Base-by-base conservation (phyloP, 2,797 vertebrate species). In the Chaetophractus vellerosus region DNA sequence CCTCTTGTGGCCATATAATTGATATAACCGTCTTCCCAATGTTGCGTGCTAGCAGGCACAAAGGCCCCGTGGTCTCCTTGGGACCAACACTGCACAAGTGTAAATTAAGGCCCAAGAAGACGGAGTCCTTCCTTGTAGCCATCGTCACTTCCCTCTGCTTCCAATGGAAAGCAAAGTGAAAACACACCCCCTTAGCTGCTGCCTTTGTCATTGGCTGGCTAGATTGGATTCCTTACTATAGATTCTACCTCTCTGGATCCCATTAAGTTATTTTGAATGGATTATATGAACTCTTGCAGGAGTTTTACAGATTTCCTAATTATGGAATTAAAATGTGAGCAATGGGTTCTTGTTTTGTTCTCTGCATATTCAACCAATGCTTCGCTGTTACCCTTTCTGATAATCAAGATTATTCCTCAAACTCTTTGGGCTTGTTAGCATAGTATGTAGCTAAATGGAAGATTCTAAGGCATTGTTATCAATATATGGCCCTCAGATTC, bases 261-360 rank as follows among this genome's bases (percentile, higher is more conserved):
- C 57, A 64, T 33, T 76, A 18, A 48, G 15, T 72, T 92, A 55
- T 79, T 71, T 95, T 92, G 41, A 63, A 59, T 14, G 63, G 61
- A 14, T 15, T 28, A 50, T 24, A 28, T 36, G 15, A 96, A 74
- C 87, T 50, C 19, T 91, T 85, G 50, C 41, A 38, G 14, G 66
- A 81, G 11, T 38, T 33, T 52, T 33, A 71, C 5, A 48, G 36
- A 80, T 55, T 82, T 88, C 41, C 59, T 91, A 86, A 89, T n/a
- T 52, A n/a, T 28, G 45, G 71, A 48, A 59, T 55, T 87, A 76
- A 55, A 69, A 59, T 26, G 64, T 69, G 36, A 90, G 12, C 59
- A 21, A 50, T 23, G 63, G 24, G 71, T 38, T 80, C 71, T 90
- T 78, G 74, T 31, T 55, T 91, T 82, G 15, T 11, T 64, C 59